Base-by-base conservation (phyloP, 2,888 invertebrate species). In the Aporophyla lueneburgensis region DNA sequence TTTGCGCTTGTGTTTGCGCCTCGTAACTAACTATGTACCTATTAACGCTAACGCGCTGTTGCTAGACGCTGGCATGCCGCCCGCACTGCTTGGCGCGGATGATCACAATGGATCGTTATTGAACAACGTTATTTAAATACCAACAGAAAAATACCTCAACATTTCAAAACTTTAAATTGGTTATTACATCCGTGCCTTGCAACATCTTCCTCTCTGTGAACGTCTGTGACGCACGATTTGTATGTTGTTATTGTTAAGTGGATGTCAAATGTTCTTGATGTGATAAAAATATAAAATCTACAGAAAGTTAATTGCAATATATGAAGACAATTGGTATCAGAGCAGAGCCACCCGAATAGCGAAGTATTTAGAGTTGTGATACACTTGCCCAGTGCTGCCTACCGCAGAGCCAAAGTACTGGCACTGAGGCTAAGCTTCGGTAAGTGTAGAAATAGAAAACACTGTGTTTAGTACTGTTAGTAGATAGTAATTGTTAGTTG, bases 1-100 rank as follows among this genome's bases (percentile, higher is more conserved):
- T 96, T 95, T 93, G 94, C 94, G 95, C 96, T 95, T 95, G 79
- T 91, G 95, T 95, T 94, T 94, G 95, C 94, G 94, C 94, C 91
- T 91, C 88, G 91, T 93, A 92, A 90, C 90, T 93, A 93, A 94
- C 91, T 92, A 92, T 91, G 91, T 93, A 92, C 90, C 92, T 89
- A 93, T 92, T 94, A 93, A 93, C 85, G 92, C 93, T 92, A 90
- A 86, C 85, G 93, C 93, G 91, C 89, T 92, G 91, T 92, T 89
- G 93, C 92, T 91, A 88, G 86, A 84, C 86, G 92, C 92, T 92
- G 90, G 92, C 91, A 91, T 91, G 91, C 82, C 87, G 92, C 92
- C 89, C 91, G 90, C 91, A 89, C 87, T 87, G 91, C 88, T 90
- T 88, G 93, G 93, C 89, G 87, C 92, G 92, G 93, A 92, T 89